Percentiles rank a stretch among this genome's conserved stretches.
These are phyloP conservation scores for Yponomeuta malinellus DNA, from an alignment of 2,888 invertebrate genomes.

Conservation along the genomic window DNA sequence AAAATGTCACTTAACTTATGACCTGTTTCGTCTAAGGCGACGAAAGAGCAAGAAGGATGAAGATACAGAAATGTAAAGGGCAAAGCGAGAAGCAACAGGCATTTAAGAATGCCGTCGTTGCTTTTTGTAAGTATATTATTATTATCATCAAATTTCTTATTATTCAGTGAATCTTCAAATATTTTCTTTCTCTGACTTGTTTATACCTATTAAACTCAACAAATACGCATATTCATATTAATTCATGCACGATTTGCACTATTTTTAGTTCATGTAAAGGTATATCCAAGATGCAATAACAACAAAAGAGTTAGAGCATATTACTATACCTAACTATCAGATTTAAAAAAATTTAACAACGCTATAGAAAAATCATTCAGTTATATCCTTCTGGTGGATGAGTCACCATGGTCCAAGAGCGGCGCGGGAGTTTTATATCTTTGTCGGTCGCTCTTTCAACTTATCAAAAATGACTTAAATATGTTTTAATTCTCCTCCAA, in stretches of 20 bases:
- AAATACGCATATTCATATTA: no score
- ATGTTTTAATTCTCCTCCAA: slow-evolving; percentile 56
- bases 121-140: not conserved
- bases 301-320: not conserved
- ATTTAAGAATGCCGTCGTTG: slow-evolving; percentile 59
- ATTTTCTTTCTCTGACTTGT: not conserved
- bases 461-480: slow-evolving; percentile 56
- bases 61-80: slow-evolving; percentile 32
- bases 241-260: not conserved
- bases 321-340: not conserved
- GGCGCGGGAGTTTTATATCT: slow-evolving; percentile 18
- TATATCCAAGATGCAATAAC: not conserved
- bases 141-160: not conserved
- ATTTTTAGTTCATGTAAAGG: not conserved
- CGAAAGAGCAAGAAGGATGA: slow-evolving; percentile 54
- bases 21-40: slow-evolving; percentile 69
- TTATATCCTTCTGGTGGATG: slow-evolving; percentile 18
- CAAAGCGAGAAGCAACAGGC: slow-evolving; percentile 40
- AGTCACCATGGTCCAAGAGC: slow-evolving; percentile 15
- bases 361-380: slow-evolving; percentile 10
- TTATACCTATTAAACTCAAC: not conserved
- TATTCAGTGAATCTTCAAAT: not conserved
- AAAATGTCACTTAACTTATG: slow-evolving; percentile 73
- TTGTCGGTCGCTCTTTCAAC: slow-evolving; percentile 31
- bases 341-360: not conserved